Evolutionary conservation across 2,113 vertebrate species (phyloP).

Genomic region (Clarias gariepinus): DNA sequence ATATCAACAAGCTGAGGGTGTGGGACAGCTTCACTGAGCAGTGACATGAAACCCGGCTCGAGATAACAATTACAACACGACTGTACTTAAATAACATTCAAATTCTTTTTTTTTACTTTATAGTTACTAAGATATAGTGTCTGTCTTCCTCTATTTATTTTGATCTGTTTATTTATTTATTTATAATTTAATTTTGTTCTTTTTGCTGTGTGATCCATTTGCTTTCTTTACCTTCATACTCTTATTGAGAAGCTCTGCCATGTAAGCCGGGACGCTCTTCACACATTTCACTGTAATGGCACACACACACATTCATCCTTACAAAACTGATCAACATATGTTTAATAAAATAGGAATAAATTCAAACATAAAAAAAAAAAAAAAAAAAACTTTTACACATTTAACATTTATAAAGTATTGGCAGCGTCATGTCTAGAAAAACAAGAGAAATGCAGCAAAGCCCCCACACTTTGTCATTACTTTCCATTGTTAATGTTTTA

Average conservation of each 20-base stretch:
- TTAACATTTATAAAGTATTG: too few relatives aligned
- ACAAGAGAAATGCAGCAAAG: too few relatives aligned
- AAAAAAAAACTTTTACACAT: too few relatives aligned
- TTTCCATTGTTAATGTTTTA: too few relatives aligned
- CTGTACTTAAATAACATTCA: not conserved
- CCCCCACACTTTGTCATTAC: too few relatives aligned
- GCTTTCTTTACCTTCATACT: conserved; percentile 71
- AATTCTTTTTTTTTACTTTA: not conserved
- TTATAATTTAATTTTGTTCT: not conserved
- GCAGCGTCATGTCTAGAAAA: too few relatives aligned
- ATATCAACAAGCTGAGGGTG: not conserved
- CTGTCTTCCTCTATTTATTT: not conserved
- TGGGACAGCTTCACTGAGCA: not conserved
- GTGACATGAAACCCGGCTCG: not conserved
- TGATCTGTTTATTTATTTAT: not conserved
- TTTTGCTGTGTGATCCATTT: not conserved
- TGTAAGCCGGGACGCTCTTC: conserved; percentile 68
- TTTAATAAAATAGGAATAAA: not conserved
- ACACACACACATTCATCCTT: not conserved
- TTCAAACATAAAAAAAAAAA: too few relatives aligned
- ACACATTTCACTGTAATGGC: conserved; percentile 72
- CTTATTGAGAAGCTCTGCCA: conserved; percentile 72
- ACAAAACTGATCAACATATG: not conserved
- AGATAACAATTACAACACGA: too few relatives aligned
- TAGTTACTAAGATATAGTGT: not conserved